Evolutionary conservation across 2,888 invertebrate genomes (phyloP), one percentile per base, ranked within the genome.

Genomic region (Colletes collaris): DNA sequence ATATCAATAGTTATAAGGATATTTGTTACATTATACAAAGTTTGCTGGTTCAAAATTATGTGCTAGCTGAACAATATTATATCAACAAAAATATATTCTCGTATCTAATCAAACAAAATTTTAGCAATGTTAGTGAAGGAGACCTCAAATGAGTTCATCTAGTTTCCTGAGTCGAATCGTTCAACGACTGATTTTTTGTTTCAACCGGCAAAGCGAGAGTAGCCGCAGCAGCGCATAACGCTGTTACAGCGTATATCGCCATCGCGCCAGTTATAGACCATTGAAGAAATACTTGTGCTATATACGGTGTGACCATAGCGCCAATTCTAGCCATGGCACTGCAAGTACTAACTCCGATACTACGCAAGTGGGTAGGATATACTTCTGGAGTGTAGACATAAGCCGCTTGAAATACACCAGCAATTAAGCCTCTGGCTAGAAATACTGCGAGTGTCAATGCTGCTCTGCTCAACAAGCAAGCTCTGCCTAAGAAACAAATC

Each of bases 311-410:
- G 16, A 97, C 94, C 97, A 99, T 98, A 35, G 98, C 98, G 10
- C 98, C 99, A 10, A 98, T 94, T 58, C 99, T 94, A 0, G 98
- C 98, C 94, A 98, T 97, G 0, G 97, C 97, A 87, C 98, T 98
- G 91, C 98, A 98, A 0, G 97, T 96, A 6, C 98, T 98, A n/a
- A 99, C 97, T 0, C 98, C 98, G 5, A 98, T 96, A 2, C 98
- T 97, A 72, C 98, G 93, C 63, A 98, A 93, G 27, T 97, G 97
- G 0, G 98, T 98, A 0, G 98, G 98, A 92, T 98, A 98, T 4
- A 98, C 97, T 95, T 98, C 98, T 7, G 98, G 98, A 6, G 98
- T 99, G 91, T 99, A 99, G 5, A 98, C 98, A 90, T 98, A 99
- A 0, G 98, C 98, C 0, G 98, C 98, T 94, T 98, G 98, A 92